phyloP scores from a whole-genome alignment of 2,797 vertebrate species.

The Natrix natrix region DNA sequence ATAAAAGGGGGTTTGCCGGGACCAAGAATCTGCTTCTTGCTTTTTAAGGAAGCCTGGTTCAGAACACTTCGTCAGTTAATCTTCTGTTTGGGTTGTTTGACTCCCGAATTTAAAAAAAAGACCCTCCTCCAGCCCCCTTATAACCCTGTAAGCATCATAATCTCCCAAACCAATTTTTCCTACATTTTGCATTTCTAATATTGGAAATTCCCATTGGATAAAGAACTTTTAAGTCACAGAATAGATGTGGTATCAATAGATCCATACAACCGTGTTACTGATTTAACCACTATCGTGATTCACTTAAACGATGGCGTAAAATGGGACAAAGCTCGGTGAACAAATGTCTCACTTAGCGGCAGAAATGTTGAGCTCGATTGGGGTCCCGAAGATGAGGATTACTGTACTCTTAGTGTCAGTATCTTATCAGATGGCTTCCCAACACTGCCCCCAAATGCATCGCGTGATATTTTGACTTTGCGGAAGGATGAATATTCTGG shows the following conservation, averaged over 20 bases:
- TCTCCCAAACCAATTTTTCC: neutral
- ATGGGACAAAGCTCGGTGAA: no score
- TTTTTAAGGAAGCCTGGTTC: no score
- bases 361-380: no score
- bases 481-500: neutral
- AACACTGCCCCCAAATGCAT: neutral
- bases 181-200: slow-evolving; percentile 42
- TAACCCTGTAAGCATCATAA: neutral
- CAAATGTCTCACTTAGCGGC: no score
- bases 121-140: neutral
- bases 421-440: no score
- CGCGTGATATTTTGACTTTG: neutral
- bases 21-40: no score
- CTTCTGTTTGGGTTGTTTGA: neutral
- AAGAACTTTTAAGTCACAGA: slow-evolving; percentile 70
- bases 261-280: slow-evolving; percentile 9
- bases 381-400: no score
- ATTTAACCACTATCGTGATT: no score
- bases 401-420: no score
- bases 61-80: neutral
- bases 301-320: no score
- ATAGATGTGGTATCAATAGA: slow-evolving; percentile 65
- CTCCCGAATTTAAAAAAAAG: neutral
- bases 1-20: no score
- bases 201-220: slow-evolving; percentile 60